Evolutionary conservation across 2,888 invertebrate genomes (phyloP), one percentile per base, ranked within the genome.

Genomic region (Anagyrus pseudococci): DNA sequence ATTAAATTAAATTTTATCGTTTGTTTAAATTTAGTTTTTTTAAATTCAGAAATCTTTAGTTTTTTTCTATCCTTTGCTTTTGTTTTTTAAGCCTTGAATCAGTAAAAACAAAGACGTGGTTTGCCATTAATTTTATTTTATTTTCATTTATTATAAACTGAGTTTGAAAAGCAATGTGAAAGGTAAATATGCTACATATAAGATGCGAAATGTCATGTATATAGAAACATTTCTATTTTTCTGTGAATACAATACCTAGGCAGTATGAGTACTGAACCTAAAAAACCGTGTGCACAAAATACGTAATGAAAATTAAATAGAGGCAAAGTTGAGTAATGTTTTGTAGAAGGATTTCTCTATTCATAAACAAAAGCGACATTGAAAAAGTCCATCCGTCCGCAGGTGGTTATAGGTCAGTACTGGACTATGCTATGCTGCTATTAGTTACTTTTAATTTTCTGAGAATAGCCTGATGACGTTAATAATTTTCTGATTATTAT

Each of bases 401-500:
- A 77, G 76, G 73, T 80, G 77, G 75, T 80, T 80, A 80, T 80
- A 80, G 80, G 80, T 80, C 80, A 80, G 80, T 80, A 80, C 80
- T 74, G 78, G 80, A 80, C 79, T 80, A 79, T 78, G 75, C 75
- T 80, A 77, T 80, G 77, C 78, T 75, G 78, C 79, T 79, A 77
- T 63, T 66, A 60, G 60, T 63, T 63, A 56, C 59, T 66, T 62
- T 65, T 53, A 57, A 57, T 43, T 26, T 58, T 65, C n/a, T 55
- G 55, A 65, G 7, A 55, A 55, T 64, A 59, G 53, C 49, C 37
- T 58, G 53, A 62, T 43, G 15, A 57, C 46, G 49, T 17, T 29
- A 17, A 26, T 50, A 13, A 47, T 19, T n/a, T n/a, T 37, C 44
- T 48, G 22, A 52, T 19, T 7, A 58, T 52, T 48, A 26, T 41